Conservation (phyloP, 2,888 invertebrate species). For the Steinernema hermaphroditum region DNA sequence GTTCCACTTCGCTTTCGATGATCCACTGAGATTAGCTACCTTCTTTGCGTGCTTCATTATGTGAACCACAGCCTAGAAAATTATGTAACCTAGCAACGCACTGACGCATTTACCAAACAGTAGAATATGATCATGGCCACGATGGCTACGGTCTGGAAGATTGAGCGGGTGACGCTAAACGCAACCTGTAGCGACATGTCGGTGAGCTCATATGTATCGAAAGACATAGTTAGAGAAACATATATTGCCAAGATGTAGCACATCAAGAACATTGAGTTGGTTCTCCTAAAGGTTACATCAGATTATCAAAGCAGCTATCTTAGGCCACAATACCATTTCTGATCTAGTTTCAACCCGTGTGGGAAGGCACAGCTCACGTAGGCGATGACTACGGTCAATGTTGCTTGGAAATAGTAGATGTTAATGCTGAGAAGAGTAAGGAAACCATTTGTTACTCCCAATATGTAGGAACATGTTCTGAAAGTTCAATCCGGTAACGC, state of each 20-base stretch:
- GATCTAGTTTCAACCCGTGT: background rate
- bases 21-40: background rate
- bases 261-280: too few species aligned
- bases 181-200: background rate
- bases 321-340: too few species aligned
- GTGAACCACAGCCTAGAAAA: background rate
- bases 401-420: background rate
- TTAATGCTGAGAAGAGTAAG: background rate
- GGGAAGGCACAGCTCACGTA: background rate
- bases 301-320: too few species aligned
- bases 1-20: background rate
- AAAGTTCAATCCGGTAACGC: too few species aligned
- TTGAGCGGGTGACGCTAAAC: background rate
- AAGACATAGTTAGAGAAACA: too few species aligned
- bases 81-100: too few species aligned
- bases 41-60: background rate
- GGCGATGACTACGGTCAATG: background rate
- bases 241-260: too few species aligned
- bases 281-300: too few species aligned
- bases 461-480: background rate
- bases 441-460: background rate
- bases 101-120: too few species aligned
- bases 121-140: background rate
- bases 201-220: background rate
- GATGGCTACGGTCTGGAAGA: background rate